Evolutionary conservation across 2,888 invertebrate genomes (phyloP).

Genomic region (Spatulosminthurus flaviceps): DNA sequence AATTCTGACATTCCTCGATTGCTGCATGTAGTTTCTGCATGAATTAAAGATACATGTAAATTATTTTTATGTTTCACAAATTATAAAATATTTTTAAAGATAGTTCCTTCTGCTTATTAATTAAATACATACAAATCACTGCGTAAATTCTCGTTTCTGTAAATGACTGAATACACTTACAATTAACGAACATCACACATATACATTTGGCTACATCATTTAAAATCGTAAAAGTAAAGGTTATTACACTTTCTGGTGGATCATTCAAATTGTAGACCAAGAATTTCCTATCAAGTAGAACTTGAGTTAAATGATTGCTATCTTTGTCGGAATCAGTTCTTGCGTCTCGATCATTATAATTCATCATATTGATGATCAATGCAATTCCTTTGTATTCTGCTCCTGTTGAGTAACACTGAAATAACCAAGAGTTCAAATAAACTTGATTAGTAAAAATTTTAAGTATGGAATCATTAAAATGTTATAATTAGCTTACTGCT

Average conservation of each 20-base stretch:
- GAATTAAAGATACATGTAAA: too few species aligned
- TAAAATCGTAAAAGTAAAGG: too few species aligned
- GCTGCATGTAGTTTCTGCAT: slow-evolving; percentile 4
- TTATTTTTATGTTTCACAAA: neutral
- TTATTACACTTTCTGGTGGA: neutral
- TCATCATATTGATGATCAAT: slow-evolving; percentile 31
- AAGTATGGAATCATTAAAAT: too few species aligned
- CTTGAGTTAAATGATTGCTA: neutral
- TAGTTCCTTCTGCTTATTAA: neutral
- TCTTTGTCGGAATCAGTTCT: slow-evolving; percentile 26
- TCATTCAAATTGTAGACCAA: slow-evolving; percentile 12
- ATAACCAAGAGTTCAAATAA: too few species aligned
- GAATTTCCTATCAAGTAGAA: neutral
- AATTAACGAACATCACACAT: too few species aligned
- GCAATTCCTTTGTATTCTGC: slow-evolving; percentile 30
- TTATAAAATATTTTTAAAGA: too few species aligned
- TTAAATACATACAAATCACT: too few species aligned
- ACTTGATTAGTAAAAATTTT: too few species aligned
- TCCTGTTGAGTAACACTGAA: neutral
- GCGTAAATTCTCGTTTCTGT: too few species aligned
- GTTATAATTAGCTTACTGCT: too few species aligned
- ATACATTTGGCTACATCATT: too few species aligned
- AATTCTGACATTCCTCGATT: neutral
- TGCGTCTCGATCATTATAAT: neutral
- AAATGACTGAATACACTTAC: too few species aligned